These are phyloP conservation scores for Drosophila bunnanda DNA, from an alignment of 2,888 invertebrate genomes.

Conservation along the genomic window DNA sequence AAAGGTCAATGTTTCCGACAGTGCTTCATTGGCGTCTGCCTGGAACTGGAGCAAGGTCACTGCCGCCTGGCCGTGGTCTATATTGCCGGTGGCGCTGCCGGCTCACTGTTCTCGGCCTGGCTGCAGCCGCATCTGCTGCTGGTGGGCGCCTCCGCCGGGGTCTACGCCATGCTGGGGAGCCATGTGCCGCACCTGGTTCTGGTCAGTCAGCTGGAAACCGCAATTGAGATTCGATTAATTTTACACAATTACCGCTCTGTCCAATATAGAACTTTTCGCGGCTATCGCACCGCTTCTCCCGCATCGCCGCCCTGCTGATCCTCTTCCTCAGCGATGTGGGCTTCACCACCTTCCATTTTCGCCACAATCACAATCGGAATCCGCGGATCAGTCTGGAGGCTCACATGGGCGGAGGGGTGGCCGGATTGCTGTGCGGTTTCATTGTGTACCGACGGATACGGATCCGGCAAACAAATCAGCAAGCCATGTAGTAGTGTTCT, in stretches of 20 bases:
- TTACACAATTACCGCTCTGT: conserved; percentile 27
- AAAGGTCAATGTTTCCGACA: conserved; percentile 39
- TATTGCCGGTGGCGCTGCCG: conserved; percentile 90
- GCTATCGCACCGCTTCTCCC: conserved; percentile 85
- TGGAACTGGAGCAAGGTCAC: conserved; percentile 91
- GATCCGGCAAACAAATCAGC: neutral
- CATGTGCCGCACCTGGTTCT: conserved; percentile 93
- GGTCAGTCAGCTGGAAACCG: conserved; percentile 84
- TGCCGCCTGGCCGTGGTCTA: conserved; percentile 90
- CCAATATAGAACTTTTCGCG: conserved; percentile 85
- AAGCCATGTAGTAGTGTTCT: conserved; percentile 9
- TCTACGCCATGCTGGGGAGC: conserved; percentile 94
- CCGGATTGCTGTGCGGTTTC: conserved; percentile 86
- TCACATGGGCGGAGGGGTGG: conserved; percentile 89
- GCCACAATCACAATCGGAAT: conserved; percentile 83
- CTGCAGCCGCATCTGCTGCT: conserved; percentile 91
- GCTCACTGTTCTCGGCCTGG: conserved; percentile 90
- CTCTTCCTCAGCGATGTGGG: conserved; percentile 88
- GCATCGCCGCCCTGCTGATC: conserved; percentile 87
- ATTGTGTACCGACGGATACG: conserved; percentile 50
- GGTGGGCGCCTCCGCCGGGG: conserved; percentile 95
- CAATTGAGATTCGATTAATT: conserved; percentile 38
- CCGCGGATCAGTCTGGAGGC: conserved; percentile 89
- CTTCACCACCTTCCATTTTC: conserved; percentile 85
- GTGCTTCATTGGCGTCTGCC: conserved; percentile 83